phyloP scores from a whole-genome alignment of 2,888 invertebrate species.

The Cinara cedri region DNA sequence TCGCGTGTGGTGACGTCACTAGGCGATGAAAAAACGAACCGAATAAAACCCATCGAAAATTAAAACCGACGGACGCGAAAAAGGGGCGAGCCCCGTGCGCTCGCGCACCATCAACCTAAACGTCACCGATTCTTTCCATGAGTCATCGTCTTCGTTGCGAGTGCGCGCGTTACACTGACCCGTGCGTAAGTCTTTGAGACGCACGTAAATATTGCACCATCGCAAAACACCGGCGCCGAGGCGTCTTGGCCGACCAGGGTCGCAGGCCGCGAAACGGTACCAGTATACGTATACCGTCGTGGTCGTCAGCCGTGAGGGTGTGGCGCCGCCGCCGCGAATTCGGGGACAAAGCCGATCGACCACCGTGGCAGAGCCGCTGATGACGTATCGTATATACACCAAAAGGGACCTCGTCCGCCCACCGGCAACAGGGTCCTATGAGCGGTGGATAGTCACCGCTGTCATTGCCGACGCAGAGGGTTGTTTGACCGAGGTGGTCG shows the following conservation, averaged over 20 bases:
- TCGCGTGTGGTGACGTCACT: no score
- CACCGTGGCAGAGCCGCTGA: neutral
- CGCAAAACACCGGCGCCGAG: constrained; percentile 46
- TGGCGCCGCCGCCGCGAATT: neutral
- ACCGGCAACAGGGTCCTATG: constrained; percentile 18
- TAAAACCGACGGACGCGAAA: neutral
- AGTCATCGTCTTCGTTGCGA: neutral
- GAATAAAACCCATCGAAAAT: no score
- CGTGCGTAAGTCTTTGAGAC: neutral
- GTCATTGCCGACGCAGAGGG: neutral
- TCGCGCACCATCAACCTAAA: no score
- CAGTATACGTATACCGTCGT: no score
- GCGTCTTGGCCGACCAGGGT: constrained; percentile 51
- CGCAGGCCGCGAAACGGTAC: constrained; percentile 3
- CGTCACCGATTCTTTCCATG: no score
- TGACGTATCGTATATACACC: neutral
- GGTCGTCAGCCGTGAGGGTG: neutral
- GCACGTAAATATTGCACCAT: constrained; percentile 46
- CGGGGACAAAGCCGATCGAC: no score
- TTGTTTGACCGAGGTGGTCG: neutral
- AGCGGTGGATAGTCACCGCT: no score
- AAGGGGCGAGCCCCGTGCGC: neutral
- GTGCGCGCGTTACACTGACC: no score
- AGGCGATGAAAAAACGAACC: no score
- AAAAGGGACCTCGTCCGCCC: constrained; percentile 39